Evolutionary conservation across 2,888 invertebrate genomes (phyloP).

Genomic region (Lamellibrachia satsuma): DNA sequence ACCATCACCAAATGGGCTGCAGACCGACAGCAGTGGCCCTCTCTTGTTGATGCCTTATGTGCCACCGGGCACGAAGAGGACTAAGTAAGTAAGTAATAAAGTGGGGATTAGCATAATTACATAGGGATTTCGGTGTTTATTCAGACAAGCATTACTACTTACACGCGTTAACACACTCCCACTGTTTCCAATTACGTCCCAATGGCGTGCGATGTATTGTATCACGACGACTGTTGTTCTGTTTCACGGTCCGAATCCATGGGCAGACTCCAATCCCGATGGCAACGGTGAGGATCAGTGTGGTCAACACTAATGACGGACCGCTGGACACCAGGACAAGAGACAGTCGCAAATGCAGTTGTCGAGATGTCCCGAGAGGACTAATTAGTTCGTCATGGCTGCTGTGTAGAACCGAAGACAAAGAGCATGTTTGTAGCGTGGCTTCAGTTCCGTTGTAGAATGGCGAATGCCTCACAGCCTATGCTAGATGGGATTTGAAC

Average conservation of each 20-base stretch:
- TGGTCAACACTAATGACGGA: not conserved
- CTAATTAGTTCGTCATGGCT: not conserved
- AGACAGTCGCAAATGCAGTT: not conserved
- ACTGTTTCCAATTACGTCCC: not conserved
- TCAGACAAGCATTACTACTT: not conserved
- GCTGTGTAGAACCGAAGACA: not conserved
- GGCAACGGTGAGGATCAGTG: not conserved
- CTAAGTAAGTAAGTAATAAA: not conserved
- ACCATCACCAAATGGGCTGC: no score
- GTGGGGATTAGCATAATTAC: not conserved
- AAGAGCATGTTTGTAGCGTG: not conserved
- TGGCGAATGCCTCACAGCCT: not conserved
- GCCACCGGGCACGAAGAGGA: no score
- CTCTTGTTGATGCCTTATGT: no score
- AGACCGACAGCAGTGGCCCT: no score
- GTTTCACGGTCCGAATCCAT: not conserved
- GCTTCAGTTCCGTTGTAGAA: not conserved
- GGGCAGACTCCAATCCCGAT: not conserved
- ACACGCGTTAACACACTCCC: not conserved
- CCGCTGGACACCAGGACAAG: not conserved
- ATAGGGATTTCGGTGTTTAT: not conserved
- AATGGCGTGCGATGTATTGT: not conserved
- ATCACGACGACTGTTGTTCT: not conserved
- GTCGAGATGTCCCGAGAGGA: not conserved
- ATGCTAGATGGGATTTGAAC: not conserved